Base-by-base conservation (phyloP, 2,888 invertebrate species). In the Theristus sp. region DNA sequence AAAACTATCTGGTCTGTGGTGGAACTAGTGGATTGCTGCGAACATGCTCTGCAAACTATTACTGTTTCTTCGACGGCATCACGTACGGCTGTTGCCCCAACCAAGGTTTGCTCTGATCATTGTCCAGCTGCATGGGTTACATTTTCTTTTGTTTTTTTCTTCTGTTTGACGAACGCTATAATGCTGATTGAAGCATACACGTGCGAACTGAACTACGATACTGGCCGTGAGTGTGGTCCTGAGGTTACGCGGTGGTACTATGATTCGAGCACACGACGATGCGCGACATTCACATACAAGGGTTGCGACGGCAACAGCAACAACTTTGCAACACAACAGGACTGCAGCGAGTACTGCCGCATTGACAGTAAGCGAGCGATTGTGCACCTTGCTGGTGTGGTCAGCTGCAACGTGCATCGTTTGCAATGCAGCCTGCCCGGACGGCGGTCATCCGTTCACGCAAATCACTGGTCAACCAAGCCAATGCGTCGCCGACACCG, bases 1-100 rank as follows among this genome's bases (percentile, higher is more conserved):
- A 70, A 47, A 72, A 72, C 65, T 72, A 69, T 63, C 67, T 72
- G 60, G 67, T 70, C 62, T 72, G 72, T 59, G 72, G 70, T 25
- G 63, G 65, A n/a, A 66, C 67, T n/a, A 52, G 52, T 25, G 52
- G 52, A 3, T 52, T n/a, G 52, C 3, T 52, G 6, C 3, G 1
- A 1, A 56, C 29, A 1, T 62, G 61, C 46, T 30, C 60, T 2
- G 46, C 57, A 1, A 49, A 49, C 31, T 58, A 62, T 28, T 56
- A 61, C 28, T 62, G 62, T 29, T 31, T 62, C 49, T 61, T 38
- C 27, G 59, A 61, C 25, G 59, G 59, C n/a, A 54, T 17, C 46
- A 58, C 59, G 1, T 61, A 61, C 56, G 61, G 61, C 46, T 61
- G 61, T 29, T 61, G 61, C 29, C 53, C 61, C n/a, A 59, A 55